Evolutionary conservation across 2,888 invertebrate species (phyloP), one percentile per base, ranked within the genome.

Genomic region (Alviniconcha strummeri): DNA sequence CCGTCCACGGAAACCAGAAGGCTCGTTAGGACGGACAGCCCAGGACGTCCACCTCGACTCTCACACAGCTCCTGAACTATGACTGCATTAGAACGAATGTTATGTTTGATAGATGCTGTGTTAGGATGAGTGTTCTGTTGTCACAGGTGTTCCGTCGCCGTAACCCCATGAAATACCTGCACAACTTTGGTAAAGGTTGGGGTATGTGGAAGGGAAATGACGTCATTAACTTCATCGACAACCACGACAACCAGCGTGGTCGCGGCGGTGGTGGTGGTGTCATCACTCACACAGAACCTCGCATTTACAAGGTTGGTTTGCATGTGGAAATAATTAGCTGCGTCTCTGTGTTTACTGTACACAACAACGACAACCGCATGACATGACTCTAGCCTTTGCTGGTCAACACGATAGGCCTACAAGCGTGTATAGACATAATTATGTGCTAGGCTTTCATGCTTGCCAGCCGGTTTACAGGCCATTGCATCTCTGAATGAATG

Each of bases 231-330:
- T 97, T 98, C 91, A 95, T 98, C 81, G 98, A 97, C 91, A 98
- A 98, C 94, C 98, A 98, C 91, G 98, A 98, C 93, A 97, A 97
- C 92, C 98, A 98, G 92, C 95, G 98, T 89, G 96, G 96, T 17
- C 89, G 97, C 90, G 91, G 89, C 0, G 95, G 94, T 0, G 97
- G 95, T 0, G 94, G 94, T 84, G 91, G 92, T 19, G 84, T 85
- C 57, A 72, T 86, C 4, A 88, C 87, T 19, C 84, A 85, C 75
- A 82, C 56, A 6, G 7, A 78, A 7, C 52, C 60, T 15, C 78
- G 64, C 5, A 36, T n/a, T n/a, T 64, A 56, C 52, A 78, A 82
- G 82, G 81, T 80, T 7, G n/a, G 71, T 36, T 36, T 36, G 36
- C 36, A 36, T 36, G 36, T 36, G 36, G 36, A 36, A 36, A 36